Base-by-base conservation (phyloP, 2,888 invertebrate species). In the Plutella xylostella region DNA sequence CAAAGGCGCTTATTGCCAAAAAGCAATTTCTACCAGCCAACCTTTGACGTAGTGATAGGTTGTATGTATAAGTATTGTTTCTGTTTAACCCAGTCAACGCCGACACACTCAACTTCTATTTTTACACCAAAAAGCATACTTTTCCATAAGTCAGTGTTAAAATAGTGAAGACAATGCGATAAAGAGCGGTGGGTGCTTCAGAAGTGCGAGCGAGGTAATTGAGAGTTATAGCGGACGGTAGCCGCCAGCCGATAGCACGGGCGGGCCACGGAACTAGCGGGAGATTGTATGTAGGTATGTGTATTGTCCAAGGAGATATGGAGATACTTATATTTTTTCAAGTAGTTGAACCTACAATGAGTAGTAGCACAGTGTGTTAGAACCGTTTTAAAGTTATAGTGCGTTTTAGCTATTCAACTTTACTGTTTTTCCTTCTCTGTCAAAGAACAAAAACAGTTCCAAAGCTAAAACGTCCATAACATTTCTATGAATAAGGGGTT, bases 191-290 rank as follows among this genome's bases (percentile, higher is more conserved):
- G 19, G 19, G 31, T 30, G 42, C 42, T 42, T 42, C 31, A n/a
- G 42, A 42, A 31, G 42, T 42, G 15, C 18, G n/a, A 42, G n/a
- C n/a, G n/a, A 44, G 46, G 39, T 49, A 45, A 49, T 49, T 47
- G 49, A 43, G 49, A 49, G 49, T 45, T 47, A 49, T 47, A 30
- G 45, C 34, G 15, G 40, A 45, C 41, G 43, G 49, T 45, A 45
- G 47, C 47, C 37, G 41, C 22, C 15, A 35, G 39, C 40, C 19
- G 37, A 12, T 28, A 44, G 37, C 37, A 15, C n/a, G 20, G 30
- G 17, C 14, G n/a, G 42, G 42, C 42, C 12, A 30, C 1, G 42
- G 20, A 42, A 40, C 11, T 1, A 37, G 37, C 37, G 37, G 37
- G 4, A 12, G 20, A 11, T 2, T 33, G 6, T 25, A 33, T 7